These are phyloP conservation scores for Itoplectis maculator DNA, from an alignment of 2,888 invertebrate species.

Conservation along the genomic window DNA sequence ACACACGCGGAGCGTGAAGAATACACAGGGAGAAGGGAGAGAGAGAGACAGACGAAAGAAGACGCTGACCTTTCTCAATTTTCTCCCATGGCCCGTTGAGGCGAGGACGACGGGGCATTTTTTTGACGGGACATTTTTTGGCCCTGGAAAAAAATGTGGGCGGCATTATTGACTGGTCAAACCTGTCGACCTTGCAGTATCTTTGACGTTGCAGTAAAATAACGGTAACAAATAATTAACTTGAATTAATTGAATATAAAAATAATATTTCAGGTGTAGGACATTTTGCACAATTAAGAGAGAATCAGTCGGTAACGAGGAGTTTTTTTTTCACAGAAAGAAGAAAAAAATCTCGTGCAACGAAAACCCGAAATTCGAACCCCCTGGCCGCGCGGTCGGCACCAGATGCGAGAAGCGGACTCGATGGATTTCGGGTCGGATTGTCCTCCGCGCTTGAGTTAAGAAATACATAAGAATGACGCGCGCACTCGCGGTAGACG, in stretches of 20 bases:
- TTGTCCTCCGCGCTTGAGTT: slow-evolving; percentile 28
- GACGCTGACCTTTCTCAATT: slow-evolving; percentile 48
- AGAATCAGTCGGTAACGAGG: slow-evolving; percentile 25
- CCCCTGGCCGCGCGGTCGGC: background rate
- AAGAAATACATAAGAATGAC: slow-evolving; percentile 47
- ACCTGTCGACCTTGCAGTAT: background rate
- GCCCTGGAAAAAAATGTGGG: background rate
- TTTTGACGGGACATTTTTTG: background rate
- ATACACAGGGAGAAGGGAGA: background rate
- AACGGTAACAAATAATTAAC: no score
- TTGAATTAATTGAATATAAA: no score
- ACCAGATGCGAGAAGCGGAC: slow-evolving; percentile 45
- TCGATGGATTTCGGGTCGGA: slow-evolving; percentile 24
- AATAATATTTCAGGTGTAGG: background rate
- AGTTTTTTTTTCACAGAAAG: background rate
- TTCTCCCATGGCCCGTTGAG: slow-evolving; percentile 11
- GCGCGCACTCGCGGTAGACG: slow-evolving; percentile 7
- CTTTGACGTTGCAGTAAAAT: no score
- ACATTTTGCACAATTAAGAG: slow-evolving; percentile 11
- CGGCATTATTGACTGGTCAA: background rate
- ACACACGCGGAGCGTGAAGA: slow-evolving; percentile 22
- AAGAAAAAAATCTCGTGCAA: slow-evolving; percentile 8
- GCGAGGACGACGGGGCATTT: background rate
- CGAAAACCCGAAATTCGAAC: slow-evolving; percentile 17
- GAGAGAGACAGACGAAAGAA: background rate